Evolutionary conservation across 2,888 invertebrate genomes (phyloP), one percentile per base, ranked within the genome.

Genomic region (Platypus cylindrus): DNA sequence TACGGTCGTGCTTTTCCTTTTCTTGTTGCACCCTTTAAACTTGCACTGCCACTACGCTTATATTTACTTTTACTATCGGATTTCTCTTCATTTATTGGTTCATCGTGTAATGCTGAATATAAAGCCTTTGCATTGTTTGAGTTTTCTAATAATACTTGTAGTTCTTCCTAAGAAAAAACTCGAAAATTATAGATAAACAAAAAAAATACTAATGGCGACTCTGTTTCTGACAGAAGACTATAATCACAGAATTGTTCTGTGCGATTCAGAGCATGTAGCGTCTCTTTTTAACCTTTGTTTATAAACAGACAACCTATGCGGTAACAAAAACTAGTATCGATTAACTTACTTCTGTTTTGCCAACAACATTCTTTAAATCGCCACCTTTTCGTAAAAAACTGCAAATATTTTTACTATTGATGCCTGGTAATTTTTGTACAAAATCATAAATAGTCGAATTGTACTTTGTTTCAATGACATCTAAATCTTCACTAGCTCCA

Each of bases 361-460:
- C 43, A 11, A 50, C 23, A 28, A 47, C 44, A 17, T 40, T 36
- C 31, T 47, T 46, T 43, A 65, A 40, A 75, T 59, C 40, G 66
- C 67, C 27, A 73, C 62, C 25, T 80, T 76, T 75, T 46, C 82
- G 78, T 65, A 95, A 68, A 35, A 95, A 64, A 9, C 66, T 54
- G 34, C 76, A 70, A 3, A 90, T 72, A 62, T 94, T 95, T 60
- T 86, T 89, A 0, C 85, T 77, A 43, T 78, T 81, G 3, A 94
- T 73, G 5, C 94, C 94, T 0, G 94, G 93, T 51, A 94, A 66
- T 57, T 85, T 86, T 79, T 89, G 63, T 71, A 89, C 49, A 45
- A 67, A 50, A 47, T 75, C 73, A 9, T 79, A 71, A 31, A 71
- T 70, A 3, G 67, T 67, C 3, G 68, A 67, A 53, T 76, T 73